Conservation (phyloP, 2,797 vertebrate genomes). For the Cheirogaleus major region DNA sequence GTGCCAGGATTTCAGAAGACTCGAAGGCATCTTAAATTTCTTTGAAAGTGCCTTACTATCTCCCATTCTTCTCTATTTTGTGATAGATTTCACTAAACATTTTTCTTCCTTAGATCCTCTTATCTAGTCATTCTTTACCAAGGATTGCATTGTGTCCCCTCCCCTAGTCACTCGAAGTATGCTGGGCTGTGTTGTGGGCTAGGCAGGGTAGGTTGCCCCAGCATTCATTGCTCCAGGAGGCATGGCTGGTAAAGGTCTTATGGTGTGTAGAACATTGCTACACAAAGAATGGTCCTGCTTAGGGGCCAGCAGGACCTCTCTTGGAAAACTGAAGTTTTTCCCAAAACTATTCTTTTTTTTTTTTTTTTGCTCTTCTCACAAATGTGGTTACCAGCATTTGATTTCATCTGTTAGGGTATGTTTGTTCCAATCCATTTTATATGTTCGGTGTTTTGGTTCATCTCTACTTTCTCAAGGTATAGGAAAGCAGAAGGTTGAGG, state of each 20-base stretch:
- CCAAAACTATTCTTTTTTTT: neutral
- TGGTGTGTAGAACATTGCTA: no score
- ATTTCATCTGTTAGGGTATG: neutral
- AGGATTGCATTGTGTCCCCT: neutral
- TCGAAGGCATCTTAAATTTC: neutral
- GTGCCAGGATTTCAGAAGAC: neutral
- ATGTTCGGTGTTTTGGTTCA: neutral
- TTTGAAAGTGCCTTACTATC: neutral
- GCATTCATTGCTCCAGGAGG: neutral
- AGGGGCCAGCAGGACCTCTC: neutral
- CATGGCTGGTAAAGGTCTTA: neutral
- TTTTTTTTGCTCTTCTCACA: neutral
- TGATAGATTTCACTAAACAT: neutral
- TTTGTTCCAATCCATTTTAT: neutral
- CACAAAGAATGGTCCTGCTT: neutral
- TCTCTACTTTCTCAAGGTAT: neutral
- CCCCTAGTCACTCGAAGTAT: neutral
- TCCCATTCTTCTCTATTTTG: neutral
- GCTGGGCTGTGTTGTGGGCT: neutral
- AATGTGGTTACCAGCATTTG: neutral
- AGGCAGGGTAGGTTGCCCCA: neutral
- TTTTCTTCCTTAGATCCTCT: neutral
- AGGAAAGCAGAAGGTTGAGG: neutral
- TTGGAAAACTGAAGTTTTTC: neutral
- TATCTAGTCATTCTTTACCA: neutral